Percentiles rank a stretch among this genome's conserved stretches.
These are phyloP conservation scores for Hippocampus barbouri DNA, from an alignment of 2,113 vertebrate genomes.

Conservation along the genomic window DNA sequence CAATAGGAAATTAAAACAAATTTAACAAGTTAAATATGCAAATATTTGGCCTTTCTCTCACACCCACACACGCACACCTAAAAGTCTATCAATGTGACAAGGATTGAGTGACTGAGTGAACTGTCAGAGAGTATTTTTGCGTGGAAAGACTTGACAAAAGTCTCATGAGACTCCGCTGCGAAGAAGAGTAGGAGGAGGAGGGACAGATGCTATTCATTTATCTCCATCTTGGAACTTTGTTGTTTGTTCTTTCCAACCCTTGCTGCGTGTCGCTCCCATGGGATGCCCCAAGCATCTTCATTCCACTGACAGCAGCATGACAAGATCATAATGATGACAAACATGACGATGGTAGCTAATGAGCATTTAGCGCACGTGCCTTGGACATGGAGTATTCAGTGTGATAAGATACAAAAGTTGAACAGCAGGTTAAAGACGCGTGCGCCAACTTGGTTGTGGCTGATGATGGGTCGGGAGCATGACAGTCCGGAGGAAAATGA, in stretches of 20 bases:
- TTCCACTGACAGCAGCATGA: conserved; percentile 19
- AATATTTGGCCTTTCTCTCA: neutral
- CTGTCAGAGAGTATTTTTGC: neutral
- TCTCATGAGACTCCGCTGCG: conserved; percentile 33
- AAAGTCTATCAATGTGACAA: neutral
- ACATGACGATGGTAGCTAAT: neutral
- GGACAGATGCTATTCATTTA: conserved; percentile 65
- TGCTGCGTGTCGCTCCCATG: conserved; percentile 3
- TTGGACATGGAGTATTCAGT: neutral
- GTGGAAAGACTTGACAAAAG: conserved; percentile 7
- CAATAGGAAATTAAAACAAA: neutral
- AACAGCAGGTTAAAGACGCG: neutral
- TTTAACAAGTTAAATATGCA: neutral
- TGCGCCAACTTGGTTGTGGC: neutral
- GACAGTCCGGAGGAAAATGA: neutral
- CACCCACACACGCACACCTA: neutral
- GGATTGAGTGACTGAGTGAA: neutral
- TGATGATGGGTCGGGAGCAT: neutral
- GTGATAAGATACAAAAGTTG: neutral
- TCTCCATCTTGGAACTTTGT: conserved; percentile 41
- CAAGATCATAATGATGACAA: conserved; percentile 9
- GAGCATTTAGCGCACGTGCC: neutral
- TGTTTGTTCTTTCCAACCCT: conserved; percentile 13
- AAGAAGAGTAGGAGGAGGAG: conserved; percentile 1
- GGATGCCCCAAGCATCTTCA: conserved; percentile 21